Evolutionary conservation across 2,113 vertebrate species (phyloP).

Genomic region (Casuarius casuarius): DNA sequence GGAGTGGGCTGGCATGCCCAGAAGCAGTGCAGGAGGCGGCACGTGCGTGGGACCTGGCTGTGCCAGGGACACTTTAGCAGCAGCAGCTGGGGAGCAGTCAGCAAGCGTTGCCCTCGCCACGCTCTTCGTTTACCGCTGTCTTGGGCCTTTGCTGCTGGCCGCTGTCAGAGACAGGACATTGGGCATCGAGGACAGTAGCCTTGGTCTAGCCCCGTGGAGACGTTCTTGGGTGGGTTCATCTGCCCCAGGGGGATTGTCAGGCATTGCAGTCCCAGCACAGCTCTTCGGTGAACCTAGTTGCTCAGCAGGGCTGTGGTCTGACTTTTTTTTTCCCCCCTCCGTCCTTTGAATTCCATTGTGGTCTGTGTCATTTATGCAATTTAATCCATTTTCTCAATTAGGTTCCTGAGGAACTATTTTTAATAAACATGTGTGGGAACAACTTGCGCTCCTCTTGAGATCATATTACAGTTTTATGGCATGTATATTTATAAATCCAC

Average conservation of each 20-base stretch:
- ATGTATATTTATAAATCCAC: not conserved
- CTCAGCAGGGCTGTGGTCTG: no score
- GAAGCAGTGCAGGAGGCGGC: not conserved
- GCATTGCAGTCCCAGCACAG: not conserved
- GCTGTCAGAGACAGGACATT: not conserved
- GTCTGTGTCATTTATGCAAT: not conserved
- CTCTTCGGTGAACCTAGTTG: no score
- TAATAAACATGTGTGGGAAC: not conserved
- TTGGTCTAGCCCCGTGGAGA: not conserved
- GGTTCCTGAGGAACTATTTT: not conserved
- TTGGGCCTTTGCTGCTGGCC: not conserved
- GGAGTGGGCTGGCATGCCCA: not conserved
- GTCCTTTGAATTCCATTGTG: not conserved
- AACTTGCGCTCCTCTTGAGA: not conserved
- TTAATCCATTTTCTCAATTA: not conserved
- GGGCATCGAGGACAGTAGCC: not conserved
- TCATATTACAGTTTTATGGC: fast-evolving
- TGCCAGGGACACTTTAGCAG: not conserved
- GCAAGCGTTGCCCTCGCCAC: fast-evolving
- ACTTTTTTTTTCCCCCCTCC: no score
- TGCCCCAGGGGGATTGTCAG: not conserved
- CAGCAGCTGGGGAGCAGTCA: not conserved
- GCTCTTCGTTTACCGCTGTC: fast-evolving
- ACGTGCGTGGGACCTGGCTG: not conserved
- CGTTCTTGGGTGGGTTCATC: not conserved